Evolutionary conservation across 2,797 vertebrate genomes (phyloP).

Genomic region (Loriculus beryllinus): DNA sequence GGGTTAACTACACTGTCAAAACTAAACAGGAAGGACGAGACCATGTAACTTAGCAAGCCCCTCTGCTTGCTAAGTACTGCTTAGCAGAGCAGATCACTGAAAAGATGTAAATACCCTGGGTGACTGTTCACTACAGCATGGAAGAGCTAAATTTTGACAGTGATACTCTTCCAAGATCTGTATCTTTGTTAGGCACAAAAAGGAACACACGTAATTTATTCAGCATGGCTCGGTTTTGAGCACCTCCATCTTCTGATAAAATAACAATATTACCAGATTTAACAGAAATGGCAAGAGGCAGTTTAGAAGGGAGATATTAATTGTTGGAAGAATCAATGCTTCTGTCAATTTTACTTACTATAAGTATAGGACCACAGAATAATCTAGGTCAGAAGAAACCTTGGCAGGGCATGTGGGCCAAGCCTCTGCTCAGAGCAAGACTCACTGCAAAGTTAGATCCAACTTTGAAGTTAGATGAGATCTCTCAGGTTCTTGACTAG

Average conservation of each 20-base stretch:
- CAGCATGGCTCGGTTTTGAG: background rate
- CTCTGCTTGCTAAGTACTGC: background rate
- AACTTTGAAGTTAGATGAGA: background rate
- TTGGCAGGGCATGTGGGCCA: background rate
- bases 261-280: background rate
- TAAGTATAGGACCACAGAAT: background rate
- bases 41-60: background rate
- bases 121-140: background rate
- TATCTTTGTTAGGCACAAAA: background rate
- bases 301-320: background rate
- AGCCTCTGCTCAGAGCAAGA: background rate
- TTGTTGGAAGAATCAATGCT: background rate
- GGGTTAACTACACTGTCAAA: background rate
- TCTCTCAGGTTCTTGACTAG: background rate
- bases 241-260: background rate
- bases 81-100: background rate
- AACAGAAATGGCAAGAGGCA: background rate
- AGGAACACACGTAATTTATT: background rate
- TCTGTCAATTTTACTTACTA: background rate
- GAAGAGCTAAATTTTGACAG: background rate
- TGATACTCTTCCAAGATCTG: background rate
- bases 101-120: rapidly evolving
- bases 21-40: background rate
- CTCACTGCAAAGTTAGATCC: background rate
- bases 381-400: background rate